These are phyloP conservation scores for Pampus argenteus DNA, from an alignment of 2,797 vertebrate genomes.

Conservation along the genomic window DNA sequence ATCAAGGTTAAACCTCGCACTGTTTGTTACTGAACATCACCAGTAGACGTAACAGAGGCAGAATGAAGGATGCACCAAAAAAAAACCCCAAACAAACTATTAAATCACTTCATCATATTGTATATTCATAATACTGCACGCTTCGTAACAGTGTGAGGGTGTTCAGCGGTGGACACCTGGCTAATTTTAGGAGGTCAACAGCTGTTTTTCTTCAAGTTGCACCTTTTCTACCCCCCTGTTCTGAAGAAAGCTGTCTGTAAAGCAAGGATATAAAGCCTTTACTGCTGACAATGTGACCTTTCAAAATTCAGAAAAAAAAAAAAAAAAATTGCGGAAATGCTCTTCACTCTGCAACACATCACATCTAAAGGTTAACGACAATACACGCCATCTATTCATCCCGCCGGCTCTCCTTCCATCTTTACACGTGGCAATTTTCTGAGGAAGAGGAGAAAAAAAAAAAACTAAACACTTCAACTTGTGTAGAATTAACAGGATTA, in stretches of 20 bases:
- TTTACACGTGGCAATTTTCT: constrained; percentile 16
- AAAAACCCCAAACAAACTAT: too few species aligned
- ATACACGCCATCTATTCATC: constrained; percentile 23
- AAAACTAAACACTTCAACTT: constrained; percentile 60
- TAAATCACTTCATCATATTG: constrained; percentile 2
- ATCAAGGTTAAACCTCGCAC: not conserved
- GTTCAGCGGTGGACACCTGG: not conserved
- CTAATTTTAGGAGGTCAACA: constrained; percentile 7
- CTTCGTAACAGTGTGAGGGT: too few species aligned
- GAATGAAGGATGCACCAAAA: not conserved
- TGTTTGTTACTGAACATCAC: not conserved
- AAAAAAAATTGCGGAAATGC: constrained; percentile 42
- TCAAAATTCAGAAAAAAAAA: constrained; percentile 28
- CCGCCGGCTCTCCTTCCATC: constrained; percentile 10
- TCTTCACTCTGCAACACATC: constrained; percentile 49
- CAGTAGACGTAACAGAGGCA: not conserved
- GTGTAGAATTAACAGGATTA: constrained; percentile 61
- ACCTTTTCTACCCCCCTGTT: constrained; percentile 21
- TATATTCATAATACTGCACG: not conserved
- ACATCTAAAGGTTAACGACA: constrained; percentile 70
- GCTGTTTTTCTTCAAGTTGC: constrained; percentile 29
- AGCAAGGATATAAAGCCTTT: constrained; percentile 38
- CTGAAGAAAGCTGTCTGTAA: constrained; percentile 45
- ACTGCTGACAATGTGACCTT: constrained; percentile 61
- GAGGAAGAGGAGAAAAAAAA: not conserved